Base-by-base conservation (phyloP, 2,113 vertebrate genomes). In the Bagarius yarrelli region DNA sequence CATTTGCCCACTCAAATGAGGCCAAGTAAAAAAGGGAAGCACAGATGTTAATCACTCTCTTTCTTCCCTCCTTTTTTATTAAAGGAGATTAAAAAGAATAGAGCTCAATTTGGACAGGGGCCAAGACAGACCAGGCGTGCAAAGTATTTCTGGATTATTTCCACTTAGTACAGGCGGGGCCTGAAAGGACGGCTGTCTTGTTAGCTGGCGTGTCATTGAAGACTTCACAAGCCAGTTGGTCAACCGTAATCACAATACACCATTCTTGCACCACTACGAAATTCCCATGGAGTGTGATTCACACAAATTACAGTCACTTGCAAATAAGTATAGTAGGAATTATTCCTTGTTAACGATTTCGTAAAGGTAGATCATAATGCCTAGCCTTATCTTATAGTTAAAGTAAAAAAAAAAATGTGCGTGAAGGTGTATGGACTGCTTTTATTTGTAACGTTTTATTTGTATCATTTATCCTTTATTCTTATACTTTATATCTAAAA, bases 371-470 rank as follows among this genome's bases (percentile, higher is more conserved):
- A 86, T 86, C 64, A 79, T 88, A 88, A 88, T 87, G 84, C 76
- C 60, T 44, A 57, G 55, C 73, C 74, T 74, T 57, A 87, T 88
- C 88, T 92, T 88, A 91, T 91, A 90, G 89, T 81, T 84, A 69
- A 83, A 86, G 87, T 90, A 92, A 88, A 91, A 93, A 91, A 82
- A 47, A 73, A 83, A 86, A 87, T 0, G 15, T 19, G 40, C 14
- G 83, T 83, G 81, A 83, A 89, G 83, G 87, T 83, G 73, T 90
- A 88, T 86, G 86, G 83, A 89, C 94, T 91, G 91, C 91, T 93
- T 93, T 90, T 95, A 90, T 95, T 95, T 95, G 92, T 93, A 95
- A 47, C 9, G 44, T 47, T 1, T 47, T 94, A 95, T 95, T 93
- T 92, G n/a, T n/a, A n/a, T 91, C 91, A 91, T 94, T 91, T 91